phyloP scores from a whole-genome alignment of 2,888 invertebrate species.

The Spisula subtruncata region DNA sequence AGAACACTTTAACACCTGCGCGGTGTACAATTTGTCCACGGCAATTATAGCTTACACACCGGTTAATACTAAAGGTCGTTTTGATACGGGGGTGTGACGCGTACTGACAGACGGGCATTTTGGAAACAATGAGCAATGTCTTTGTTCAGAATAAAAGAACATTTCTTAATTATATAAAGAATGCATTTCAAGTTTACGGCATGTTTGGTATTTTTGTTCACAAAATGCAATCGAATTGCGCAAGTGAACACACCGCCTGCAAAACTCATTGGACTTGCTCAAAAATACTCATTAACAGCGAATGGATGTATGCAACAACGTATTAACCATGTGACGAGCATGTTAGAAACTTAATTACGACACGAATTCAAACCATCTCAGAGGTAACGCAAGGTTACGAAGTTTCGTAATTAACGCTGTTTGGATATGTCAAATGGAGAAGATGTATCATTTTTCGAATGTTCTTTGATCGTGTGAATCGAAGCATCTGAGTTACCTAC shows the following conservation, averaged over 20 bases:
- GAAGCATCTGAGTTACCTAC: slow-evolving; percentile 63
- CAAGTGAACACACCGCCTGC: neutral
- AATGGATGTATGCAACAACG: neutral
- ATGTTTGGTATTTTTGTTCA: neutral
- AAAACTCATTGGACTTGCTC: neutral
- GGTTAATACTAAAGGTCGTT: slow-evolving; percentile 15
- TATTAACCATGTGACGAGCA: neutral
- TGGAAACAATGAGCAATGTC: neutral
- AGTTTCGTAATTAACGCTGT: slow-evolving; percentile 41
- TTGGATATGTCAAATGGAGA: slow-evolving; percentile 43
- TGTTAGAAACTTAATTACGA: slow-evolving; percentile 21
- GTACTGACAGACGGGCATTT: neutral
- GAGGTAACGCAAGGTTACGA: slow-evolving; percentile 41
- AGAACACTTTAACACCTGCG: slow-evolving; percentile 57
- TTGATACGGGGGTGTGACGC: neutral
- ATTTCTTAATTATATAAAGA: slow-evolving; percentile 9
- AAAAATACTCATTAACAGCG: slow-evolving; percentile 1
- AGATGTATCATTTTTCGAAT: slow-evolving; percentile 53
- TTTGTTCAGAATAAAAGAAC: neutral
- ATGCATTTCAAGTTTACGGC: neutral
- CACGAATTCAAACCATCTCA: slow-evolving; percentile 16
- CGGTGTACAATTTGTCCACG: slow-evolving; percentile 42
- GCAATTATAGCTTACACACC: slow-evolving; percentile 31
- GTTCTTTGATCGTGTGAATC: slow-evolving; percentile 60
- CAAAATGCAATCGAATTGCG: slow-evolving; percentile 20